A percentile compares a stretch with the other conserved stretches of the same genome.
phyloP scores from a whole-genome alignment of 2,113 vertebrate genomes.

The Caloenas nicobarica region DNA sequence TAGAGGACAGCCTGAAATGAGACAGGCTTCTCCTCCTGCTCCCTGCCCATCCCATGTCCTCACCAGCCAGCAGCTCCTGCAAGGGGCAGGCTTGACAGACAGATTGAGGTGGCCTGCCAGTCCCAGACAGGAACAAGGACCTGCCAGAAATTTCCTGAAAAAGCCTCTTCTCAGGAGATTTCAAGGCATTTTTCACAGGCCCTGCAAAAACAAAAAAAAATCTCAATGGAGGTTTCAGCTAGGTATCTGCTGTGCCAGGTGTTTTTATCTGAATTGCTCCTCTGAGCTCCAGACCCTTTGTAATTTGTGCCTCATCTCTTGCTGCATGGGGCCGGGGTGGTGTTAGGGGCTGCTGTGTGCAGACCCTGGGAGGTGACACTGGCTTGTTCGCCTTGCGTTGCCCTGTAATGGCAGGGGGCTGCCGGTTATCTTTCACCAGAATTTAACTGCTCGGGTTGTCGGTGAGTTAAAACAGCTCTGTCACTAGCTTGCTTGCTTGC shows the following conservation, averaged over 20 bases:
- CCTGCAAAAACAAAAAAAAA: neutral
- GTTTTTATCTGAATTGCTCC: neutral
- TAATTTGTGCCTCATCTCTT: neutral
- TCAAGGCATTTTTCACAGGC: neutral
- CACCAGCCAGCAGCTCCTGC: neutral
- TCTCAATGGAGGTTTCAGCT: neutral
- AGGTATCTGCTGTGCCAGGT: neutral
- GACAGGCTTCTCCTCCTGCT: rapidly evolving
- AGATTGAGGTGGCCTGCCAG: neutral
- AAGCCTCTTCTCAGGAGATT: neutral
- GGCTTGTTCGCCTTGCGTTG: neutral
- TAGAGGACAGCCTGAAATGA: neutral
- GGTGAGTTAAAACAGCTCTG: neutral
- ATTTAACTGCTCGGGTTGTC: neutral
- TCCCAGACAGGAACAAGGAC: neutral
- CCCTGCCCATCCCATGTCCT: neutral
- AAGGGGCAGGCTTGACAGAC: neutral
- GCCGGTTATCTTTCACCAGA: neutral
- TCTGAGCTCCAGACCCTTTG: neutral
- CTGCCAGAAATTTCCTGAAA: slow-evolving; percentile 7
- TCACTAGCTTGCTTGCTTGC: neutral
- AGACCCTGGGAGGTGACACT: rapidly evolving
- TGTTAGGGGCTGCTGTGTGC: neutral
- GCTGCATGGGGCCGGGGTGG: neutral
- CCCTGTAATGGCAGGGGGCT: neutral